Base-by-base conservation (phyloP, 2,113 vertebrate genomes). In the Cyphomyrus discorhynchus region DNA sequence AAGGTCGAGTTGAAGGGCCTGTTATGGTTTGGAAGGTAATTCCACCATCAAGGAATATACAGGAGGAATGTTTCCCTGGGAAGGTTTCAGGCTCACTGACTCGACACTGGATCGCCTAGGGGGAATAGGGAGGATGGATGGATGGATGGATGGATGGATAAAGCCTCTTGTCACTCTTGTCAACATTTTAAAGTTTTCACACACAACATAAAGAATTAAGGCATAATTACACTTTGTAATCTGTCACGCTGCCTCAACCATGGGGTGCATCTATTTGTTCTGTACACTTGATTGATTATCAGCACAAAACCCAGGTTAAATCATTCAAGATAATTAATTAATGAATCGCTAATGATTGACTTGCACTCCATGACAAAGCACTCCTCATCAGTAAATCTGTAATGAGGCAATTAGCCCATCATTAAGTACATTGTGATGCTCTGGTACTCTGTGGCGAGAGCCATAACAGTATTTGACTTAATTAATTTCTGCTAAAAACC, bases 341-440 rank as follows among this genome's bases (percentile, higher is more conserved):
- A 74, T 31, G 39, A 27, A 47, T 47, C 42, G 42, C 19, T 88
- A 62, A 62, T 88, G 53, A 66, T 46, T 66, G 87, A 66, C 87
- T 88, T 70, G 13, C 87, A n/a, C 87, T 88, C 39, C 58, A 45
- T 42, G 39, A 66, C 56, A 70, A 88, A 70, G 35, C 24, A 46
- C 31, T 88, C 53, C 56, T 42, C 50, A 66, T 66, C 56, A 88
- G 56, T 88, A 31, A n/a, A 70, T 70, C 56, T 47, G 39, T 46
- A 46, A 88, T 88, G 87, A 87, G 86, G 50, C 52, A 87, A 87
- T 87, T 87, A 87, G 19, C 50, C 52, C 86, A 87, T 87, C 52
- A 58, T 88, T 70, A 88, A 62, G 46, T 70, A 27, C 87, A 46
- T 47, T 88, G 53, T n/a, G 35, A 66, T 62, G 21, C 56, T 11